Percentiles rank a stretch among this genome's conserved stretches.
Conservation (phyloP, 2,797 vertebrate genomes). For the Gymnoscopelus braueri region DNA sequence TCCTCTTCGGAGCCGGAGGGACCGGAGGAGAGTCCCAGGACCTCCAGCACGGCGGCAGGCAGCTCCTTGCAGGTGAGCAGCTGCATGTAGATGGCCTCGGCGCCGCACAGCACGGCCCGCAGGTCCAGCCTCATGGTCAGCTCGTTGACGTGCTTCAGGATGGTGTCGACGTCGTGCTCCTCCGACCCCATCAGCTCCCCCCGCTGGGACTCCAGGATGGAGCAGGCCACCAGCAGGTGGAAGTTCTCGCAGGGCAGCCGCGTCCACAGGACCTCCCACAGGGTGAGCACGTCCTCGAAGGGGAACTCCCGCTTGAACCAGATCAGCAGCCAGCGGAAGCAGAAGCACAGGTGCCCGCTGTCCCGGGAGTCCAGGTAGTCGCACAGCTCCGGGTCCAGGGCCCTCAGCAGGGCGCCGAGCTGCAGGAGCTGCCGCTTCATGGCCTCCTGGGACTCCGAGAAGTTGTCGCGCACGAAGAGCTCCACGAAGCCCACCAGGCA, state of each 20-base stretch:
- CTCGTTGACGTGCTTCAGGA: slow-evolving; percentile 96
- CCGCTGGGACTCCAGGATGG: slow-evolving; percentile 89
- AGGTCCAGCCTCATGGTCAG: slow-evolving; percentile 91
- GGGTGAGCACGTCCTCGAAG: slow-evolving; percentile 88
- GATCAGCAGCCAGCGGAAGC: slow-evolving; percentile 94
- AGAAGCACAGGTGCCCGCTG: slow-evolving; percentile 91
- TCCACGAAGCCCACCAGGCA: slow-evolving; percentile 94
- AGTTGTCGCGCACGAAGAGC: slow-evolving; percentile 88
- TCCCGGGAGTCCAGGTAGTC: slow-evolving; percentile 94
- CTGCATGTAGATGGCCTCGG: slow-evolving; percentile 87
- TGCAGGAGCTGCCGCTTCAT: slow-evolving; percentile 93
- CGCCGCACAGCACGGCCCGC: slow-evolving; percentile 80
- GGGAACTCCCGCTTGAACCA: slow-evolving; percentile 95
- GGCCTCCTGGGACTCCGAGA: slow-evolving; percentile 93
- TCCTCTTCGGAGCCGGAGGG: too few relatives aligned
- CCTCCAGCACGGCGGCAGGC: too few relatives aligned
- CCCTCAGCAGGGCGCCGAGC: slow-evolving; percentile 85
- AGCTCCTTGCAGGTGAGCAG: slow-evolving; percentile 74
- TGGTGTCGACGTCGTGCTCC: slow-evolving; percentile 89
- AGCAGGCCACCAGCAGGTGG: slow-evolving; percentile 90
- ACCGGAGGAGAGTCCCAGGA: too few relatives aligned
- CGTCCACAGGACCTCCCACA: slow-evolving; percentile 94
- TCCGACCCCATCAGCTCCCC: slow-evolving; percentile 89
- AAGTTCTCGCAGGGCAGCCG: slow-evolving; percentile 87
- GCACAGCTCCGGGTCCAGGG: slow-evolving; percentile 89